Evolutionary conservation across 2,888 invertebrate species (phyloP).

Genomic region (Leptinotarsa rubiginosa): DNA sequence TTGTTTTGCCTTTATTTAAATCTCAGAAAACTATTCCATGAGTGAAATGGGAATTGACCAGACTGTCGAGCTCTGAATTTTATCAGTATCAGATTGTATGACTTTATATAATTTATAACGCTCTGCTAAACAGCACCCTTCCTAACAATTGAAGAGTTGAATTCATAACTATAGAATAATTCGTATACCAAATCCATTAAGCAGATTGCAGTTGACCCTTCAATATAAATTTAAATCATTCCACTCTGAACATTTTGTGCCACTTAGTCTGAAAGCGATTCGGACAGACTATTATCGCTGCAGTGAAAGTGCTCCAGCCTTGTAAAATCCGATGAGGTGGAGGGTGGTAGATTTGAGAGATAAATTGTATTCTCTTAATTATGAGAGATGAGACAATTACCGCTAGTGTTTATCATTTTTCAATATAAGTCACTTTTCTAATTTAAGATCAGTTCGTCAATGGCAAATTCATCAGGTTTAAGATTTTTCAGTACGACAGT

Average conservation of each 20-base stretch:
- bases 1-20: background rate
- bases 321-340: background rate
- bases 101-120: conserved; percentile 25
- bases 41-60: background rate
- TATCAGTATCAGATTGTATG: background rate
- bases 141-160: conserved; percentile 45
- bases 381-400: no score
- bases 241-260: conserved; percentile 28
- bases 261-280: background rate
- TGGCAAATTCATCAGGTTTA: no score
- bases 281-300: conserved; percentile 6
- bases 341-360: background rate
- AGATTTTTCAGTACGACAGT: no score
- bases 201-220: conserved; percentile 39
- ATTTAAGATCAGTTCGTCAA: no score
- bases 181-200: conserved; percentile 42
- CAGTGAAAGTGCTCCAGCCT: conserved; percentile 9
- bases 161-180: conserved; percentile 50
- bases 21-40: background rate
- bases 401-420: no score
- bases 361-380: background rate
- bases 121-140: conserved; percentile 42
- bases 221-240: conserved; percentile 31
- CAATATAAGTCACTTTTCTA: no score
- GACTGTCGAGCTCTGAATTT: background rate